These are phyloP conservation scores for Pangasianodon hypophthalmus DNA, from an alignment of 2,113 vertebrate genomes.

Conservation along the genomic window DNA sequence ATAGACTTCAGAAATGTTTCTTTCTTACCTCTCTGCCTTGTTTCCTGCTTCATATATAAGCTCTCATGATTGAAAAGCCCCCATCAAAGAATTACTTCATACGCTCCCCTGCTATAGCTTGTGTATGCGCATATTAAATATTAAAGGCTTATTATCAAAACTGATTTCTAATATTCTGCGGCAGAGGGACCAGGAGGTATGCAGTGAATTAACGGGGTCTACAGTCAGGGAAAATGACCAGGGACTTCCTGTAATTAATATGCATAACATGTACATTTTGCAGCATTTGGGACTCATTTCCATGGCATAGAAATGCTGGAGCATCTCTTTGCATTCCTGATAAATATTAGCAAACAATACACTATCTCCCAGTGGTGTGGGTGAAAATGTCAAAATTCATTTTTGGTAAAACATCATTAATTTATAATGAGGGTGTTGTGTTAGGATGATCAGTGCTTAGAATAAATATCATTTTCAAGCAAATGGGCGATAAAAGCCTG, in stretches of 20 bases:
- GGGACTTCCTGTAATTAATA: constrained; percentile 29
- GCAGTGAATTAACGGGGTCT: constrained; percentile 39
- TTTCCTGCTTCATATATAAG: constrained; percentile 17
- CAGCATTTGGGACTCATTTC: constrained; percentile 34
- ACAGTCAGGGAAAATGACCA: constrained; percentile 36
- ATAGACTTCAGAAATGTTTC: not conserved
- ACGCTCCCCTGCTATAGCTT: not conserved
- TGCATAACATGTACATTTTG: constrained; percentile 38
- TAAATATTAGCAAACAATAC: constrained; percentile 29
- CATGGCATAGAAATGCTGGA: not conserved
- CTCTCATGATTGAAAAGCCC: constrained; percentile 34
- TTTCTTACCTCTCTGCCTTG: not conserved
- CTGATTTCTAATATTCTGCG: constrained; percentile 45
- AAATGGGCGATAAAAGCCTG: not conserved
- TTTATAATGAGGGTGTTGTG: constrained; percentile 9
- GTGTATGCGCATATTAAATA: constrained; percentile 51
- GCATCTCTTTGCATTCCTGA: constrained; percentile 38
- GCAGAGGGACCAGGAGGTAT: constrained; percentile 29
- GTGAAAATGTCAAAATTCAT: constrained; percentile 32
- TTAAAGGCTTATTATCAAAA: constrained; percentile 56
- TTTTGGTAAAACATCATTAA: not conserved
- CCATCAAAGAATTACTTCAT: constrained; percentile 38
- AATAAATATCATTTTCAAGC: constrained; percentile 8
- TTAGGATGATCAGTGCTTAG: not conserved
- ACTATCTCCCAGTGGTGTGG: not conserved